Conservation (phyloP, 2,113 vertebrate species). For the Mesocricetus auratus region DNA sequence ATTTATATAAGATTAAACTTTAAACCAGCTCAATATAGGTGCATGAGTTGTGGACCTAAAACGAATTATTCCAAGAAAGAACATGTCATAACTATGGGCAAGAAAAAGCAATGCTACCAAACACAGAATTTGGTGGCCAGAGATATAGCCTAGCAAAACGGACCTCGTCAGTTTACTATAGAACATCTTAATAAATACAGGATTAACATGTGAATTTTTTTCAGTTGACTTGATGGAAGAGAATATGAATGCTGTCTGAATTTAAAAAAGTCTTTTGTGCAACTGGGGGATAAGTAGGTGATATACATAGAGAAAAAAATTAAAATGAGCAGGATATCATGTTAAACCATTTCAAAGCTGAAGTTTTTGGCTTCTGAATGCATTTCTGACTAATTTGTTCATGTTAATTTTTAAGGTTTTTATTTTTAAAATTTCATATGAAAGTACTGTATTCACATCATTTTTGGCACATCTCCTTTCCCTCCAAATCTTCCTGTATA, state of each 20-base stretch:
- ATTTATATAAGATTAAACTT: conserved; percentile 54
- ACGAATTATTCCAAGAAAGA: neutral
- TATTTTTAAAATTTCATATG: neutral
- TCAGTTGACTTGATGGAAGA: neutral
- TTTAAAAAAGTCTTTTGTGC: neutral
- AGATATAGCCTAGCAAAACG: neutral
- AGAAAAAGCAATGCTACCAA: conserved; percentile 27
- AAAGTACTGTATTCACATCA: neutral
- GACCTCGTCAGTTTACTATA: neutral
- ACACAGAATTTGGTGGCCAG: conserved; percentile 11
- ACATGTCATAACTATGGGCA: neutral
- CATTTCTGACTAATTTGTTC: conserved; percentile 5
- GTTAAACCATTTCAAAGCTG: neutral
- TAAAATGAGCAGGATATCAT: neutral
- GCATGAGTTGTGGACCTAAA: neutral
- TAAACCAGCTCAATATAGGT: neutral
- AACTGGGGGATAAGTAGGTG: neutral
- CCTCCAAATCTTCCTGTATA: neutral
- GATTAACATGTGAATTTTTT: neutral
- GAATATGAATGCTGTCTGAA: neutral
- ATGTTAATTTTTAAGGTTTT: neutral
- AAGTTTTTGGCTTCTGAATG: neutral
- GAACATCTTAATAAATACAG: neutral
- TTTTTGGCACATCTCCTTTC: neutral
- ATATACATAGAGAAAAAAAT: conserved; percentile 2